These are phyloP conservation scores for Oenanthe melanoleuca DNA, from an alignment of 2,113 vertebrate species.

Conservation along the genomic window DNA sequence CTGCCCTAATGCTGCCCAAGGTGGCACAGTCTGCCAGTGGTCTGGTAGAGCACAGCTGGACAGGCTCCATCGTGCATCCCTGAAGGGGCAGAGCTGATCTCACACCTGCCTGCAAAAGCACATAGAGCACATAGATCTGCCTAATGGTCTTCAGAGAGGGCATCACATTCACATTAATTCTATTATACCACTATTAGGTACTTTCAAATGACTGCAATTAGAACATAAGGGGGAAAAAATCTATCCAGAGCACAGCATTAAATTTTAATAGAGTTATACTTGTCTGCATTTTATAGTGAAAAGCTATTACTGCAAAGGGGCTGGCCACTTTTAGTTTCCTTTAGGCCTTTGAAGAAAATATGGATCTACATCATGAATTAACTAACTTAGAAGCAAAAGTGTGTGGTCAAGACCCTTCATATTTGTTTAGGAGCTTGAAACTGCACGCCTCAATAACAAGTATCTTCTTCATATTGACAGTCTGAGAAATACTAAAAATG, in stretches of 20 bases:
- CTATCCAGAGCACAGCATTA: not conserved
- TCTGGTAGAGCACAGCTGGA: not conserved
- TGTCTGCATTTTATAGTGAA: not conserved
- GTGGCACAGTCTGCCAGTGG: not conserved
- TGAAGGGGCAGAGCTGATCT: not conserved
- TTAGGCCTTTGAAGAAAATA: not conserved
- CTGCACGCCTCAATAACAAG: not conserved
- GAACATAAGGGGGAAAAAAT: not conserved
- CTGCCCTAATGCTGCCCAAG: not conserved
- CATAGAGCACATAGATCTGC: accelerated
- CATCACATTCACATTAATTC: not conserved
- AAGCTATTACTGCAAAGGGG: not conserved
- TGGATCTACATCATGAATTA: not conserved
- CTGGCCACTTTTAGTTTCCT: not conserved
- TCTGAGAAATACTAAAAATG: constrained; percentile 1
- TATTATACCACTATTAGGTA: not conserved
- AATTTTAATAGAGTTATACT: not conserved
- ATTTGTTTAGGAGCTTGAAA: not conserved
- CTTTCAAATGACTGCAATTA: constrained; percentile 10
- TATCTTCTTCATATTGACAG: not conserved
- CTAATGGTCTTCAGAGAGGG: not conserved
- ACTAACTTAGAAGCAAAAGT: not conserved
- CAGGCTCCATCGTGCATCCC: not conserved
- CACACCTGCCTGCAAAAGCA: not conserved
- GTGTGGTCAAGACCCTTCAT: not conserved